These are phyloP conservation scores for Centropristis striata DNA, from an alignment of 2,113 vertebrate genomes.

Conservation along the genomic window DNA sequence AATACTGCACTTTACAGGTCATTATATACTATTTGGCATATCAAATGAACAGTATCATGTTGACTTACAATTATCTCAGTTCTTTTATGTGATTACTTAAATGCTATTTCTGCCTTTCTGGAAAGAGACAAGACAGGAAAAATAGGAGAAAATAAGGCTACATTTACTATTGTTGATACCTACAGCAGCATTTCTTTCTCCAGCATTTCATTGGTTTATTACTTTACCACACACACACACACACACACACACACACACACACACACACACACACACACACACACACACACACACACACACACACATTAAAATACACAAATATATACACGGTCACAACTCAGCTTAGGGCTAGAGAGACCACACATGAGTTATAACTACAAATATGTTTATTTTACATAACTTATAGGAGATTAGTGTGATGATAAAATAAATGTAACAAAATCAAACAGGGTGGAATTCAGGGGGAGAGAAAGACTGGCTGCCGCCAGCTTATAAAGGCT, in stretches of 20 bases:
- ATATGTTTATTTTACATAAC: too few relatives aligned
- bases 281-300: not conserved
- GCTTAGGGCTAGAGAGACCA: too few relatives aligned
- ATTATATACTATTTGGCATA: slow-evolving; percentile 2
- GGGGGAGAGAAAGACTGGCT: too few relatives aligned
- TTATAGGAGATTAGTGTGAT: too few relatives aligned
- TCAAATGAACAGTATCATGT: not conserved
- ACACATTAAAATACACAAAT: not conserved
- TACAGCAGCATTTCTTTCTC: not conserved
- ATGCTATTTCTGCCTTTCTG: not conserved
- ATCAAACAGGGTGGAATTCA: too few relatives aligned
- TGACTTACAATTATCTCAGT: not conserved
- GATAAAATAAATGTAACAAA: too few relatives aligned
- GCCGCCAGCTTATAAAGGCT: too few relatives aligned
- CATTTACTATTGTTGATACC: not conserved
- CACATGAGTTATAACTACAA: too few relatives aligned
- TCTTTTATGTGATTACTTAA: not conserved
- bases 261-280: not conserved
- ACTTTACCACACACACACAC: not conserved
- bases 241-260: not conserved
- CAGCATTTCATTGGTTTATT: not conserved
- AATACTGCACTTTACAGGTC: not conserved
- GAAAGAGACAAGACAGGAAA: not conserved
- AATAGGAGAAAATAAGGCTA: not conserved
- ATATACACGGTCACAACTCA: too few relatives aligned